A percentile compares a stretch with the other conserved stretches of the same genome.
These are phyloP conservation scores for Paramuricea clavata DNA, from an alignment of 92 coral and sea anemone genomes.

Conservation along the genomic window DNA sequence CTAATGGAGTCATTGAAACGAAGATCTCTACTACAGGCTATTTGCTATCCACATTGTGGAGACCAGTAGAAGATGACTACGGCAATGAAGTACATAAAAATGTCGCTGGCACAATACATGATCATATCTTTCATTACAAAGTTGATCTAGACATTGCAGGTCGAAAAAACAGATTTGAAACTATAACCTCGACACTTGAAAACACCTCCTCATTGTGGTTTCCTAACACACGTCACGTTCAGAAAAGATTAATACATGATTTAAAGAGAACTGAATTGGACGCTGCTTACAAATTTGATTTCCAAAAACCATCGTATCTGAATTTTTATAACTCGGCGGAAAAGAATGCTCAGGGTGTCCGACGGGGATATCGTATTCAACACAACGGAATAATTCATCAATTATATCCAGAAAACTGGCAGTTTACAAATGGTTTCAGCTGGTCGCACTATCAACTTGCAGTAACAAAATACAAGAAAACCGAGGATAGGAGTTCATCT, in stretches of 20 bases:
- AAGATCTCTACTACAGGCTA: conserved; percentile 83
- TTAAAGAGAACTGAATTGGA: conserved; percentile 80
- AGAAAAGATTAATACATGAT: conserved; percentile 77
- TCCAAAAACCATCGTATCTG: conserved; percentile 81
- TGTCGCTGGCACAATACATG: conserved; percentile 76
- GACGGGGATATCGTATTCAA: conserved; percentile 88
- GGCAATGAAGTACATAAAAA: conserved; percentile 64
- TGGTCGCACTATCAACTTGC: conserved; percentile 93
- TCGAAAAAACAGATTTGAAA: conserved; percentile 77
- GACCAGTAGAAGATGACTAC: conserved; percentile 56
- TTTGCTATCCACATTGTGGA: conserved; percentile 64
- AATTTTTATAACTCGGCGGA: conserved; percentile 76
- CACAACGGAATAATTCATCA: conserved; percentile 71
- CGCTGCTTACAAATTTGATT: conserved; percentile 86
- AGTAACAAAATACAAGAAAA: conserved; percentile 86
- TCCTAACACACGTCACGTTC: conserved; percentile 69
- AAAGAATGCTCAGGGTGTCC: conserved; percentile 77
- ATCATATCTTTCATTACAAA: conserved; percentile 83
- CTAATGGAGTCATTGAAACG: conserved; percentile 83
- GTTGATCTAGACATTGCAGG: conserved; percentile 86
- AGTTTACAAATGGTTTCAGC: conserved; percentile 70
- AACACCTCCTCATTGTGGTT: conserved; percentile 83
- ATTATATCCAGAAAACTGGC: conserved; percentile 88
- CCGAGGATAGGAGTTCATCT: conserved; percentile 79
- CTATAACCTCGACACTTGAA: conserved; percentile 76